Conservation (phyloP, 1,140 invertebrate species). For the Aphidius ervi region DNA sequence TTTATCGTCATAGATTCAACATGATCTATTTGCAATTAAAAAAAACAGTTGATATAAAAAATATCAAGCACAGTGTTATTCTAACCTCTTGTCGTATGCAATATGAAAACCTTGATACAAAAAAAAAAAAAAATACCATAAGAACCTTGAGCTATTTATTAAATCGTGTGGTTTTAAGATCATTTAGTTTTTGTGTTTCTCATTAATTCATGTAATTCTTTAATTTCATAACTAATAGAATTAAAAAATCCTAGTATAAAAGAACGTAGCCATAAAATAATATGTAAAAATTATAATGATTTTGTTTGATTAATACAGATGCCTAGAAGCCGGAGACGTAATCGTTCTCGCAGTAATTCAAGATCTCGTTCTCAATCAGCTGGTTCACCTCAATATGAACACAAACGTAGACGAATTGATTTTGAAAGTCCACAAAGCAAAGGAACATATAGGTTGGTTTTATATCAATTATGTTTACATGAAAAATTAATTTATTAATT, state of each 20-base stretch:
- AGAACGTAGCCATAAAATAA: not conserved
- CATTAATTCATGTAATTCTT: too few species aligned
- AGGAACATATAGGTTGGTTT: slow-evolving; percentile 55
- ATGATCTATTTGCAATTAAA: not conserved
- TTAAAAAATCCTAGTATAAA: not conserved
- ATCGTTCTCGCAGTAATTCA: slow-evolving; percentile 66
- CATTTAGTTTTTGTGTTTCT: not conserved
- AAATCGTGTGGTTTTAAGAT: not conserved
- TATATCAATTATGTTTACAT: not conserved
- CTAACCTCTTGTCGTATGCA: too few species aligned
- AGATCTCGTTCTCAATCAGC: slow-evolving; percentile 54
- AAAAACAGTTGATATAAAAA: not conserved
- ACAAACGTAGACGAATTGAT: slow-evolving; percentile 58
- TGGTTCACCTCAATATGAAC: slow-evolving; percentile 51
- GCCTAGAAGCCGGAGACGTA: slow-evolving; percentile 73
- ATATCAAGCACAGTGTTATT: too few species aligned
- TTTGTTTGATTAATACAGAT: slow-evolving; percentile 59
- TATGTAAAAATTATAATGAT: not conserved
- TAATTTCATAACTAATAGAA: too few species aligned
- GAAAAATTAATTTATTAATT: slow-evolving; percentile 13
- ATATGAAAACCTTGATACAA: too few species aligned
- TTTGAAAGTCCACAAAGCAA: slow-evolving; percentile 55
- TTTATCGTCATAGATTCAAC: too few species aligned
- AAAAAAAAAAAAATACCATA: too few species aligned
- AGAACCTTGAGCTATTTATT: not conserved